phyloP scores from a whole-genome alignment of 92 coral and sea anemone species.

The Blastomussa wellsi region DNA sequence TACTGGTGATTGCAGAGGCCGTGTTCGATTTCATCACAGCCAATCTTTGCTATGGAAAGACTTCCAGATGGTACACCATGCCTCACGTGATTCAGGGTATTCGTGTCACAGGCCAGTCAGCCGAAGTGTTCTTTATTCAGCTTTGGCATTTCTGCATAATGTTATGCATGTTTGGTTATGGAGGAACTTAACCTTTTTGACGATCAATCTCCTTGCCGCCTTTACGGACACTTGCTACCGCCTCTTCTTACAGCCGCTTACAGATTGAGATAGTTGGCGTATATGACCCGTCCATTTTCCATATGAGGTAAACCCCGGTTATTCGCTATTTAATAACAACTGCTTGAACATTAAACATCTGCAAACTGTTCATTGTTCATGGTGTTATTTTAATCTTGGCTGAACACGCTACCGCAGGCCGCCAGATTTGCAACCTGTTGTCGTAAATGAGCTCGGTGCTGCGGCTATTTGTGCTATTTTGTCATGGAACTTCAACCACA shows the following conservation, averaged over 20 bases:
- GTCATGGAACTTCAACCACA: too few relatives aligned
- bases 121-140: constrained; percentile 65
- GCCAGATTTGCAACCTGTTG: too few relatives aligned
- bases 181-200: constrained; percentile 65
- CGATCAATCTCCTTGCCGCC: constrained; percentile 63
- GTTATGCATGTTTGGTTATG: constrained; percentile 49
- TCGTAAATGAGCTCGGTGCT: too few relatives aligned
- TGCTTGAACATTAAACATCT: too few relatives aligned
- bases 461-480: too few relatives aligned
- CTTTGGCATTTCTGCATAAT: constrained; percentile 59
- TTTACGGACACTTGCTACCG: constrained; percentile 60
- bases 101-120: constrained; percentile 51
- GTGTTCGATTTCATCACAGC: constrained; percentile 75
- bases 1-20: constrained; percentile 48
- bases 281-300: too few relatives aligned
- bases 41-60: constrained; percentile 63
- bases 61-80: constrained; percentile 32
- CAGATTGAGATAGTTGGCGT: constrained; percentile 61
- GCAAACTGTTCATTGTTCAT: too few relatives aligned
- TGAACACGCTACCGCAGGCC: too few relatives aligned
- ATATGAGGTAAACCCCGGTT: too few relatives aligned
- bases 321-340: too few relatives aligned
- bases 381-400: too few relatives aligned
- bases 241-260: constrained; percentile 53
- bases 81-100: constrained; percentile 58